Base-by-base conservation (phyloP, 2,113 vertebrate species). In the Myiagra hebetior region DNA sequence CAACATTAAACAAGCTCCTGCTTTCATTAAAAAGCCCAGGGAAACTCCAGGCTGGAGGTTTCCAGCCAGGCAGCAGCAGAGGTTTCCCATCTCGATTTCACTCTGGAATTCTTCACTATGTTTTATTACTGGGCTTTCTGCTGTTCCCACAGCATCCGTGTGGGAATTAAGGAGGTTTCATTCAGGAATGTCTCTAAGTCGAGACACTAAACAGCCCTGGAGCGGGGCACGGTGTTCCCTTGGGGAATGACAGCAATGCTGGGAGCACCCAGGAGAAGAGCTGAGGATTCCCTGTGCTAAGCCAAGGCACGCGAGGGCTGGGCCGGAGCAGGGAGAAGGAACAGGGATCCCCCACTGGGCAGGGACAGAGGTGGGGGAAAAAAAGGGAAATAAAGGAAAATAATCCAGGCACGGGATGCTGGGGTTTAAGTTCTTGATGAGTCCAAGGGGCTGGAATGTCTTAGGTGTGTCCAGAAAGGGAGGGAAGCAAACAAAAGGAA, bases 81-180 rank as follows among this genome's bases (percentile, higher is more conserved):
- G 83, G 64, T 94, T 97, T 84, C 88, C 94, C 91, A 90, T 94
- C 95, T 96, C 87, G 3, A 91, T 96, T 95, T 93, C 97, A 94
- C 41, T 21, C 87, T 78, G 95, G 69, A 87, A 80, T 94, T 94
- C 86, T 67, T 90, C 93, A 50, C 94, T 75, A 62, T 30, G 0
- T 90, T 97, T 95, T 88, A 95, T 72, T 64, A 63, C 87, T 8
- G 22, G 76, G 74, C 63, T 92, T 81, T 80, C 84, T 60, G 78
- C n/a, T 39, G 7, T 52, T 39, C 49, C 68, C 11, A 2, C 46
- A 18, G 88, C 5, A 8, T 76, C 87, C 46, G 68, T 69, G 74
- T 74, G 79, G 89, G 90, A 93, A 76, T 75, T 75, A 21, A 53
- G 60, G 59, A 68, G 2, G 24, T 79, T 96, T 70, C 70, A 4